Percentiles rank a stretch among this genome's conserved stretches.
Conservation (phyloP, 2,888 invertebrate species). For the Polia nebulosa region DNA sequence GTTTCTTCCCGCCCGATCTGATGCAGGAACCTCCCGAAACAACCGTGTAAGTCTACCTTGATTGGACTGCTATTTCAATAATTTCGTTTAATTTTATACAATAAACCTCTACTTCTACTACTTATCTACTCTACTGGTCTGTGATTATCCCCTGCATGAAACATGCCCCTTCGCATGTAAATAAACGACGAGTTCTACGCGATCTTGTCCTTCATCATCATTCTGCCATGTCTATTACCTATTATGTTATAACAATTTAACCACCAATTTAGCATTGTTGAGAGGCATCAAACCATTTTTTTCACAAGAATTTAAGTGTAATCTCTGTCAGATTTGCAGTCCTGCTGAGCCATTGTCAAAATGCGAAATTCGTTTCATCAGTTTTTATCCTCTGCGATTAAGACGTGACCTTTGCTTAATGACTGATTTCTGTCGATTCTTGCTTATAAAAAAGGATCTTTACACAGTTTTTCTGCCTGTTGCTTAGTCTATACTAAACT, state of each 20-base stretch:
- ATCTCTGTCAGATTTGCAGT: conserved; percentile 18
- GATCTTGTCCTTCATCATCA: not conserved
- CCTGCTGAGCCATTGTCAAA: conserved; percentile 39
- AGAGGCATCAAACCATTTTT: conserved; percentile 1
- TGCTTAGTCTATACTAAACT: conserved; percentile 17
- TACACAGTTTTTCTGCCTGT: conserved; percentile 41
- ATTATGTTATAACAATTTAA: not conserved
- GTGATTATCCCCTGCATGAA: not conserved
- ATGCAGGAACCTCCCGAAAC: too few species aligned
- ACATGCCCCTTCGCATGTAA: too few species aligned
- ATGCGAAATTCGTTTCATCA: conserved; percentile 48
- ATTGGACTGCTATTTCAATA: not conserved
- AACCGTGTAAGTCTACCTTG: too few species aligned
- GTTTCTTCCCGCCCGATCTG: too few species aligned
- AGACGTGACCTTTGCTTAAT: conserved; percentile 65
- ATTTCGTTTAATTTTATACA: not conserved
- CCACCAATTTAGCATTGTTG: conserved; percentile 10
- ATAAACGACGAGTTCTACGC: too few species aligned
- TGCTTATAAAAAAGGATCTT: conserved; percentile 46
- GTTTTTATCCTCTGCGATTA: conserved; percentile 58
- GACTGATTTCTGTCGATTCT: conserved; percentile 63
- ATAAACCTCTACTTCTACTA: too few species aligned
- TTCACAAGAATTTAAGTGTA: conserved; percentile 1
- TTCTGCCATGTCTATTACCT: not conserved
- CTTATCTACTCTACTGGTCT: not conserved